Conservation (phyloP, 2,888 invertebrate species). For the Athetis lepigone region DNA sequence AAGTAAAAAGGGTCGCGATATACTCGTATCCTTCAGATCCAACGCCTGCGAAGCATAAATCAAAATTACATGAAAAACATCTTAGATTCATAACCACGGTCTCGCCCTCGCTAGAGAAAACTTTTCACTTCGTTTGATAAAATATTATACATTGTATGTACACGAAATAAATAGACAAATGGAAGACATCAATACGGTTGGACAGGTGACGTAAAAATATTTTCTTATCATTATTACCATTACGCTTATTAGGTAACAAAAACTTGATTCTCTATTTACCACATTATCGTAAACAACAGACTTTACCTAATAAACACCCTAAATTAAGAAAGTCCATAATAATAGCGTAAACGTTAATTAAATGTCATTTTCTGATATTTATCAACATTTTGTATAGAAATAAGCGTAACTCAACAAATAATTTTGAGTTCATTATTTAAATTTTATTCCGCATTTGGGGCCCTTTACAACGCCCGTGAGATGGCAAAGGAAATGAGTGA, state of each 20-base stretch:
- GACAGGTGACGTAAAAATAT: constrained; percentile 3
- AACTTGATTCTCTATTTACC: constrained; percentile 1
- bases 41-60: constrained; percentile 78
- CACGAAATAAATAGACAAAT: constrained; percentile 26
- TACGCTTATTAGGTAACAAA: neutral
- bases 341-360: constrained; percentile 38
- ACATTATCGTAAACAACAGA: constrained; percentile 7
- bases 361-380: constrained; percentile 48
- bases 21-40: constrained; percentile 71
- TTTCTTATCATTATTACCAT: neutral
- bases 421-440: constrained; percentile 62
- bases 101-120: constrained; percentile 56
- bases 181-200: constrained; percentile 20
- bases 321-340: constrained; percentile 14
- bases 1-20: constrained; percentile 76
- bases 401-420: constrained; percentile 47
- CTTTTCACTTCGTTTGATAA: constrained; percentile 46
- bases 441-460: constrained; percentile 50
- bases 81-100: constrained; percentile 73
- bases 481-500: constrained; percentile 44
- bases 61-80: constrained; percentile 84
- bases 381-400: constrained; percentile 48
- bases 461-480: constrained; percentile 36
- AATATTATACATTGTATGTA: constrained; percentile 31
- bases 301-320: constrained; percentile 8